A percentile compares a stretch with the other conserved stretches of the same genome.
These are phyloP conservation scores for Aulostomus chinensis DNA, from an alignment of 2,797 vertebrate genomes.

Conservation along the genomic window DNA sequence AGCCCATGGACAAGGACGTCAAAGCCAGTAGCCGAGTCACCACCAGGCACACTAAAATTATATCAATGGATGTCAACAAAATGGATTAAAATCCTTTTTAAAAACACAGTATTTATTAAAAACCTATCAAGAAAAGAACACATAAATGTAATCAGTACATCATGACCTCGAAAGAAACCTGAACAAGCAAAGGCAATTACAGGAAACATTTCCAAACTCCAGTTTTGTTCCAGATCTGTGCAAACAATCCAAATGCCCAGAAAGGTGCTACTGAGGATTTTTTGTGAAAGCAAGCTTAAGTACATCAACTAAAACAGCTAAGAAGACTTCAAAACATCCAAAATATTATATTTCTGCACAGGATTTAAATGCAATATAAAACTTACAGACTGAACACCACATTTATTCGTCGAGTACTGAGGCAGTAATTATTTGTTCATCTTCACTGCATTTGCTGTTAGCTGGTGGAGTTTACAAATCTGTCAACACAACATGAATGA, in stretches of 20 bases:
- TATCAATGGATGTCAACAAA: constrained; percentile 8
- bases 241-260: constrained; percentile 66
- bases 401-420: no score
- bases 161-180: constrained; percentile 59
- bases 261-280: constrained; percentile 43
- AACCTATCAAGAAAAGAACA: constrained; percentile 23
- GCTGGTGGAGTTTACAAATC: no score
- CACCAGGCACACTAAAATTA: background rate
- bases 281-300: constrained; percentile 68
- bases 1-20: no score
- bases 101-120: no score
- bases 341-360: no score
- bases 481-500: no score
- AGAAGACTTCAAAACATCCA: no score
- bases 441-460: no score
- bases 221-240: constrained; percentile 49
- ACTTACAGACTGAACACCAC: no score
- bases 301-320: constrained; percentile 25
- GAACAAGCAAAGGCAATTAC: constrained; percentile 54
- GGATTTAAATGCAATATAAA: no score
- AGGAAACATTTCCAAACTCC: constrained; percentile 62
- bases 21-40: background rate
- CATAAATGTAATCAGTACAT: constrained; percentile 53
- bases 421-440: no score
- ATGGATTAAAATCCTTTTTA: constrained; percentile 13